phyloP scores from a whole-genome alignment of 2,113 vertebrate species.

The Alligator mississippiensis region DNA sequence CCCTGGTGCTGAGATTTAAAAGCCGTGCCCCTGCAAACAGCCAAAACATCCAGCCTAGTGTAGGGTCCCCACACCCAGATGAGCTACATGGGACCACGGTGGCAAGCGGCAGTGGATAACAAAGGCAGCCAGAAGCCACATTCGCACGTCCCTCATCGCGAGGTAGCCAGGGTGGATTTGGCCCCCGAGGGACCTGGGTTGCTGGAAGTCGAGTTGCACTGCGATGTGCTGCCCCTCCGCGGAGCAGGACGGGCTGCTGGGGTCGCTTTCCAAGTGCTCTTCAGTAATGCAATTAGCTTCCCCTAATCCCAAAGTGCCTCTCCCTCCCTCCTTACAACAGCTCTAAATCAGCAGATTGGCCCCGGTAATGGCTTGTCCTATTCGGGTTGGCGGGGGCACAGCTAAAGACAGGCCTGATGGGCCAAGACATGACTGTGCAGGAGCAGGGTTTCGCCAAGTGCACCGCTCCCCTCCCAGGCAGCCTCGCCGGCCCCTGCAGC shows the following conservation, averaged over 20 bases:
- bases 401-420: neutral
- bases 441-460: too few relatives aligned
- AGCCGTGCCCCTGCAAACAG: too few relatives aligned
- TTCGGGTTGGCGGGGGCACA: neutral
- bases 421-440: neutral
- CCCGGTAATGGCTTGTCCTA: neutral
- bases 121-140: neutral
- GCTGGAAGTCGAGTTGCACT: too few relatives aligned
- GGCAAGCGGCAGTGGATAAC: too few relatives aligned
- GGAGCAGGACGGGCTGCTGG: too few relatives aligned
- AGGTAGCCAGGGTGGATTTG: too few relatives aligned
- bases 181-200: too few relatives aligned
- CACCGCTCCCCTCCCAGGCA: neutral
- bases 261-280: neutral
- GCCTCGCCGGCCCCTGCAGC: neutral
- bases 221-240: too few relatives aligned
- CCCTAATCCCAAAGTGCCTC: accelerated
- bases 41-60: too few relatives aligned
- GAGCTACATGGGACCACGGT: neutral
- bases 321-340: neutral
- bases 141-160: neutral
- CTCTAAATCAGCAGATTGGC: neutral
- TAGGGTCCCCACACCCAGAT: neutral
- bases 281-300: neutral
- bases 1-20: too few relatives aligned